Percentiles rank a stretch among this genome's conserved stretches.
Conservation (phyloP, 2,888 invertebrate species). For the Ctenicera cuprea region DNA sequence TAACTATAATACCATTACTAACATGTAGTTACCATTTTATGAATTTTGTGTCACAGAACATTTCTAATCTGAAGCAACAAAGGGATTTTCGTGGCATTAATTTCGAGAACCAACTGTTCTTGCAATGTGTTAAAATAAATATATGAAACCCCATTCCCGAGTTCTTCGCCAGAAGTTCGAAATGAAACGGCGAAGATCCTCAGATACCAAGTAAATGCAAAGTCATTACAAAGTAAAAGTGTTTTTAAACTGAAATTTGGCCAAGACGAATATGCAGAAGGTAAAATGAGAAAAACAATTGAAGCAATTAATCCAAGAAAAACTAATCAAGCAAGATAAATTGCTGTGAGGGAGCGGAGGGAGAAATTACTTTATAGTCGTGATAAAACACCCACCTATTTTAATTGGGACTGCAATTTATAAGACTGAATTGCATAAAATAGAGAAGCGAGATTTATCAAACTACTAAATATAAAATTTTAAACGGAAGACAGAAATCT, state of each 20-base stretch:
- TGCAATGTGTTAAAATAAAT: conserved; percentile 30
- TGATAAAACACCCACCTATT: conserved; percentile 72
- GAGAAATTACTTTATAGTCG: conserved; percentile 72
- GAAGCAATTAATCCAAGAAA: conserved; percentile 73
- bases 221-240: conserved; percentile 52
- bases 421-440: conserved; percentile 63
- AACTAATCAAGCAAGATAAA: conserved; percentile 74
- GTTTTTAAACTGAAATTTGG: conserved; percentile 65
- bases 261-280: conserved; percentile 71
- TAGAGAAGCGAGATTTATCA: conserved; percentile 49
- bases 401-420: conserved; percentile 71
- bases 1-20: conserved; percentile 13
- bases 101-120: conserved; percentile 19
- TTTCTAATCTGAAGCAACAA: conserved; percentile 13
- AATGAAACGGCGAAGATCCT: conserved; percentile 44
- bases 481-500: conserved; percentile 18
- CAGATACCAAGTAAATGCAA: conserved; percentile 48
- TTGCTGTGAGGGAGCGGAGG: conserved; percentile 68
- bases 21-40: conserved; percentile 20
- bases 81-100: conserved; percentile 25
- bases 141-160: conserved; percentile 27
- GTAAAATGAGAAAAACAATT: conserved; percentile 73
- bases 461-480: conserved; percentile 48
- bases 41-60: conserved; percentile 16
- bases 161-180: conserved; percentile 29